Evolutionary conservation across 1,140 invertebrate species (phyloP).

Genomic region (Scylla paramamosain): DNA sequence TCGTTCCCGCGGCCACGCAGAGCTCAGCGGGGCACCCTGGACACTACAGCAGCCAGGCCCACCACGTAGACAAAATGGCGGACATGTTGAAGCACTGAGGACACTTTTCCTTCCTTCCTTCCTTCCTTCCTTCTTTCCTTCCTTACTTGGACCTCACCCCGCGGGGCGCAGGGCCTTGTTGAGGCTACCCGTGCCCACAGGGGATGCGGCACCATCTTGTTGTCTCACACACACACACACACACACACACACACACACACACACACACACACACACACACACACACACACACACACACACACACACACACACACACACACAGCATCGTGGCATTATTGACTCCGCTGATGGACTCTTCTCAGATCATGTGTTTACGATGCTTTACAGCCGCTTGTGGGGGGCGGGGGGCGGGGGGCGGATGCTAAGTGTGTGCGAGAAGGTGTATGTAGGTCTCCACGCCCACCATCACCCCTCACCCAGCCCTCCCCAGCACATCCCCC

Average conservation of each 20-base stretch:
- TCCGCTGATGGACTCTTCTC: not conserved
- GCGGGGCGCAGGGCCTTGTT: not conserved
- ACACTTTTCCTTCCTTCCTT: not conserved
- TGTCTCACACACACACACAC: conserved; percentile 33
- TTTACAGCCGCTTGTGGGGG: not conserved
- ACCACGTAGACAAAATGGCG: not conserved
- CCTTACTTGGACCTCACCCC: not conserved
- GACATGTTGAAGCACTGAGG: not conserved
- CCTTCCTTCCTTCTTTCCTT: not conserved
- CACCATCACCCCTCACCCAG: too few relatives aligned
- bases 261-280: conserved; percentile 51
- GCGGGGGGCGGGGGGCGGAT: not conserved
- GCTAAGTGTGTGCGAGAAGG: not conserved
- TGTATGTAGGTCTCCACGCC: not conserved
- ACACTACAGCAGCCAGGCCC: not conserved
- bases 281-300: conserved; percentile 52
- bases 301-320: conserved; percentile 50
- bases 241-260: conserved; percentile 59
- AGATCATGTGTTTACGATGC: not conserved
- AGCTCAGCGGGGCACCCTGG: not conserved
- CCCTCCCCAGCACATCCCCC: too few relatives aligned
- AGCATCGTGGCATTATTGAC: not conserved
- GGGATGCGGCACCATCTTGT: not conserved
- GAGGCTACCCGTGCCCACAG: not conserved
- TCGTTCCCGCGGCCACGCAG: not conserved